Evolutionary conservation across 35 echinoderm and acorn worm genomes (phyloP).

Genomic region (Amphiura filiformis): DNA sequence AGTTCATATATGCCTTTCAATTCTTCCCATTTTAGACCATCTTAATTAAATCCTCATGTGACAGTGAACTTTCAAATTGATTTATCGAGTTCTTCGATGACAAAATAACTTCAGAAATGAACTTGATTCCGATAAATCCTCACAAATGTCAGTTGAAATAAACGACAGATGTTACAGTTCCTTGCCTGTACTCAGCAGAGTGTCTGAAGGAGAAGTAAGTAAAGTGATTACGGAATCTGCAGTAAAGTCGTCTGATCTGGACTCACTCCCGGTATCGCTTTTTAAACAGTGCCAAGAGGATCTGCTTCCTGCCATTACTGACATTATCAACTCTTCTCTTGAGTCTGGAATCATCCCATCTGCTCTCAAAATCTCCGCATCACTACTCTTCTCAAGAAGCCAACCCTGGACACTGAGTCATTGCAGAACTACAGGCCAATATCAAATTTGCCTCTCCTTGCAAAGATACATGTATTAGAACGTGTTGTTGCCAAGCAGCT

Average conservation of each 20-base stretch:
- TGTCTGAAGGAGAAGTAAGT: neutral
- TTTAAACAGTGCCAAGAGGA: neutral
- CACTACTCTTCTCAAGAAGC: slow-evolving; percentile 25
- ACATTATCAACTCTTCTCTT: slow-evolving; percentile 32
- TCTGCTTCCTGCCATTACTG: slow-evolving; percentile 30
- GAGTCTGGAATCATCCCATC: slow-evolving; percentile 20
- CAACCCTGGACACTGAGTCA: too few relatives aligned
- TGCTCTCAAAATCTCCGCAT: slow-evolving; percentile 29
- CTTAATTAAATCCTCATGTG: too few relatives aligned
- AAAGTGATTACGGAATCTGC: slow-evolving; percentile 9
- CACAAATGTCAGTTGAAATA: neutral
- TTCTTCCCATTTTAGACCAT: too few relatives aligned
- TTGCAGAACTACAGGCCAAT: too few relatives aligned
- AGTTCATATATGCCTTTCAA: too few relatives aligned
- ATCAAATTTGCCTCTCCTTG: slow-evolving; percentile 25
- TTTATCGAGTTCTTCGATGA: neutral
- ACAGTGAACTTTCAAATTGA: too few relatives aligned
- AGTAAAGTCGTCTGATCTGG: slow-evolving; percentile 21
- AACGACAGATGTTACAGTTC: neutral
- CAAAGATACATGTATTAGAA: slow-evolving; percentile 50
- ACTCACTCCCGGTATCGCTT: slow-evolving; percentile 21
- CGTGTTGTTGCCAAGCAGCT: slow-evolving; percentile 23
- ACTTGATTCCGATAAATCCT: neutral
- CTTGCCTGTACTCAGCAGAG: neutral
- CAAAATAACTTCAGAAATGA: neutral